phyloP scores from a whole-genome alignment of 1,140 invertebrate genomes.

The Himalopsyche phryganea region DNA sequence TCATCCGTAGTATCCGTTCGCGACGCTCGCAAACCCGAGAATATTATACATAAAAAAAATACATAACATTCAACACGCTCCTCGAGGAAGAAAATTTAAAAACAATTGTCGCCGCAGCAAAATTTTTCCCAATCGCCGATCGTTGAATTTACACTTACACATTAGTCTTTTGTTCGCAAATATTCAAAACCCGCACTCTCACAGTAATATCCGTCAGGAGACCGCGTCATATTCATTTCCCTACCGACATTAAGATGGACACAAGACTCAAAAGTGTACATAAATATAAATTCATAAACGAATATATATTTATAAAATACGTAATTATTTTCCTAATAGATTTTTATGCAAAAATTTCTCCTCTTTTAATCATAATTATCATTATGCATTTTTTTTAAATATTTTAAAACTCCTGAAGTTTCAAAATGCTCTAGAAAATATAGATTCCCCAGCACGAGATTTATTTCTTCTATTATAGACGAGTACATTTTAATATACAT shows the following conservation, averaged over 20 bases:
- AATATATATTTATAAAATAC: constrained; percentile 18
- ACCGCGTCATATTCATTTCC: constrained; percentile 5
- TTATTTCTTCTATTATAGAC: constrained; percentile 9
- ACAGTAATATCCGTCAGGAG: constrained; percentile 1
- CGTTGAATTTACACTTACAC: not conserved
- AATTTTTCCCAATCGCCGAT: not conserved
- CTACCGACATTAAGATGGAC: constrained; percentile 21
- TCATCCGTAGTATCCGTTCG: not conserved
- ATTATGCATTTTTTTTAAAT: not conserved
- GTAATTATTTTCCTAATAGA: constrained; percentile 10
- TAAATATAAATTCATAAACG: constrained; percentile 8
- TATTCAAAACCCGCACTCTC: not conserved
- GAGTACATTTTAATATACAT: constrained; percentile 3
- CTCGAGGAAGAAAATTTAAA: too few species aligned
- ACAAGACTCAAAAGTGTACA: constrained; percentile 14
- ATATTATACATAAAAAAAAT: not conserved
- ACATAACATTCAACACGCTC: too few species aligned
- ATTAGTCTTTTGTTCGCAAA: too few species aligned
- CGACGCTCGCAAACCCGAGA: not conserved
- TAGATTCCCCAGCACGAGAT: constrained; percentile 5
- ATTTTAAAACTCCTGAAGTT: not conserved
- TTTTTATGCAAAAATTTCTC: not conserved
- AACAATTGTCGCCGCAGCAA: not conserved
- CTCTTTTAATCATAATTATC: not conserved
- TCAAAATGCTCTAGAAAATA: constrained; percentile 13